Conservation (phyloP, 2,113 vertebrate species). For the Caranx melampygus region DNA sequence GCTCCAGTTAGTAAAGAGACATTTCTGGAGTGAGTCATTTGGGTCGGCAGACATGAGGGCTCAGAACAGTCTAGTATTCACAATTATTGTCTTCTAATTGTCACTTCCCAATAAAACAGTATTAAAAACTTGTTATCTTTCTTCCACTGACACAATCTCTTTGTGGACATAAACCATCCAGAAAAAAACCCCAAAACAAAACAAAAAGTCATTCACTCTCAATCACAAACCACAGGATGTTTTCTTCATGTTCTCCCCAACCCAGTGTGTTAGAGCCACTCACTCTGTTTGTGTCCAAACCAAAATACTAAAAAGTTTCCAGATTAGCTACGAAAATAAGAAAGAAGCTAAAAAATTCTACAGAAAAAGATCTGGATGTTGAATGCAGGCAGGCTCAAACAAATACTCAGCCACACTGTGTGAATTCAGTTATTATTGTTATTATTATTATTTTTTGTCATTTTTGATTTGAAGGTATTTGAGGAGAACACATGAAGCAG, state of each 20-base stretch:
- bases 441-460: neutral
- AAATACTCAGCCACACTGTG: neutral
- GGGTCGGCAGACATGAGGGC: slow-evolving; percentile 7
- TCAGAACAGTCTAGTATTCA: too few relatives aligned
- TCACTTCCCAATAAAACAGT: neutral
- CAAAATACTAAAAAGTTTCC: neutral
- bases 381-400: neutral
- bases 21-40: slow-evolving; percentile 28
- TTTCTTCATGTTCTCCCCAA: slow-evolving; percentile 40
- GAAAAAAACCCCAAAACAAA: neutral
- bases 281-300: neutral
- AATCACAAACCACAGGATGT: slow-evolving; percentile 35
- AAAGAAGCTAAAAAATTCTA: neutral
- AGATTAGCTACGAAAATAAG: neutral
- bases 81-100: neutral
- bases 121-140: neutral
- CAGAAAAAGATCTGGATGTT: neutral
- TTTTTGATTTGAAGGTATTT: slow-evolving; percentile 1
- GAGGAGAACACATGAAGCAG: slow-evolving; percentile 50
- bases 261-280: neutral
- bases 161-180: neutral
- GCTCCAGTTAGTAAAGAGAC: neutral
- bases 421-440: neutral
- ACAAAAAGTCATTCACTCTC: neutral
- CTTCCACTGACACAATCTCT: neutral